phyloP scores from a whole-genome alignment of 2,888 invertebrate species.

The Synanthedon tipuliformis region DNA sequence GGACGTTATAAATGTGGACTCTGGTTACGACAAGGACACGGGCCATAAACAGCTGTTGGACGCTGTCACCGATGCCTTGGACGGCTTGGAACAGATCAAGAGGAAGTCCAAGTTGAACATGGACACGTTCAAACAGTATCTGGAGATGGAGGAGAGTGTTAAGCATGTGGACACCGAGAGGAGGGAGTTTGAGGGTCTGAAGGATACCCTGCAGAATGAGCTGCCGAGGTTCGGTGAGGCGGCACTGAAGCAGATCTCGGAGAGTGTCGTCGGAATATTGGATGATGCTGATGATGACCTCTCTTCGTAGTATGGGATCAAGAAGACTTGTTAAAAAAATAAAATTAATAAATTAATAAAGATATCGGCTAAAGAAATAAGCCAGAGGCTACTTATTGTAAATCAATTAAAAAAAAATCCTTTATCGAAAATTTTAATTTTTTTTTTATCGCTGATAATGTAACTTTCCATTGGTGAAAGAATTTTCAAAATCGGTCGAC shows the following conservation, averaged over 20 bases:
- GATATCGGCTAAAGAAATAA: too few relatives aligned
- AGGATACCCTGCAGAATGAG: constrained; percentile 36
- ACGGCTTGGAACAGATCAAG: constrained; percentile 47
- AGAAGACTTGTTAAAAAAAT: not conserved
- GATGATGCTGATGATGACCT: constrained; percentile 15
- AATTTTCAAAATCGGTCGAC: too few relatives aligned
- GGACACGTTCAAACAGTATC: constrained; percentile 38
- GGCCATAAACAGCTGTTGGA: constrained; percentile 50
- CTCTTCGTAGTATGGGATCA: not conserved
- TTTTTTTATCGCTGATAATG: too few relatives aligned
- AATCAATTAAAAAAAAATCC: not conserved
- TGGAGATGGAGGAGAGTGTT: constrained; percentile 22
- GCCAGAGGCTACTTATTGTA: not conserved
- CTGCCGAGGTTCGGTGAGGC: constrained; percentile 48
- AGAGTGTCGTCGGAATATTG: constrained; percentile 37
- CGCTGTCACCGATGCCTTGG: constrained; percentile 49
- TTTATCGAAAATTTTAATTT: too few relatives aligned
- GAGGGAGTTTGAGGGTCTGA: constrained; percentile 36
- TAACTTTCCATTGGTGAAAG: too few relatives aligned
- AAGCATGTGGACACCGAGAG: constrained; percentile 31
- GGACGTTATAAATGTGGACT: constrained; percentile 43
- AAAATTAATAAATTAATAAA: too few relatives aligned
- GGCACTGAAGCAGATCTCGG: constrained; percentile 41
- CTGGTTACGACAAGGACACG: constrained; percentile 40
- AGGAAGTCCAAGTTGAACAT: constrained; percentile 42